Percentiles rank a stretch among this genome's conserved stretches.
Evolutionary conservation across 1,140 invertebrate genomes (phyloP).

Genomic region (Palaemon carinicauda): DNA sequence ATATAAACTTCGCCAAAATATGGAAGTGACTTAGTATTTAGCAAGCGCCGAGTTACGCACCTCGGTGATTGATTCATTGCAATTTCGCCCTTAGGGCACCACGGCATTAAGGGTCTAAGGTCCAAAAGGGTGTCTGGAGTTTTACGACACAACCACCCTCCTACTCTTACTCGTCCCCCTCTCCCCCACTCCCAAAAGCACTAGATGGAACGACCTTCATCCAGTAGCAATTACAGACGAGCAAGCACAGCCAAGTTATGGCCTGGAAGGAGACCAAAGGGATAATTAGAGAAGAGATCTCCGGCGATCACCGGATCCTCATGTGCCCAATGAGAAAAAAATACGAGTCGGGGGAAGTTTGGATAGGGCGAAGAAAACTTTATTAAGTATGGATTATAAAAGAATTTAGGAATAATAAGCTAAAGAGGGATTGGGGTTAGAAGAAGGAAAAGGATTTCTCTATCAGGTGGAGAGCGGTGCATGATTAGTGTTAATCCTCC

Average conservation of each 20-base stretch:
- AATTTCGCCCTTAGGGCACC: neutral
- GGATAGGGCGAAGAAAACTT: neutral
- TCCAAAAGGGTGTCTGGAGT: neutral
- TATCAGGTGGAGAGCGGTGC: neutral
- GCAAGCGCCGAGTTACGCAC: conserved; percentile 20
- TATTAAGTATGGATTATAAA: neutral
- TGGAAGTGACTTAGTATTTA: conserved; percentile 35
- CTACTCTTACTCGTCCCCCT: neutral
- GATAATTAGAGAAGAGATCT: neutral
- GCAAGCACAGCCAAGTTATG: neutral
- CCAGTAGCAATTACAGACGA: conserved; percentile 35
- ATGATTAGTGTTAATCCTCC: too few species aligned
- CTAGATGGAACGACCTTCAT: neutral
- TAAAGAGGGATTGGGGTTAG: neutral
- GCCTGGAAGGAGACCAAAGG: too few species aligned
- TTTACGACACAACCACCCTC: neutral
- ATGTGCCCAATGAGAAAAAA: neutral
- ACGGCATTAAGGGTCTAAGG: neutral
- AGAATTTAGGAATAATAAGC: neutral
- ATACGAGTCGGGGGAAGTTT: too few species aligned
- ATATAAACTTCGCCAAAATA: conserved; percentile 35
- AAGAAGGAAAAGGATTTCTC: neutral
- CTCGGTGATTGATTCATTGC: neutral
- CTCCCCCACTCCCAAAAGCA: neutral
- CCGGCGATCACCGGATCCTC: neutral